Conservation (phyloP, 2,797 vertebrate species). For the Selene dorsalis region DNA sequence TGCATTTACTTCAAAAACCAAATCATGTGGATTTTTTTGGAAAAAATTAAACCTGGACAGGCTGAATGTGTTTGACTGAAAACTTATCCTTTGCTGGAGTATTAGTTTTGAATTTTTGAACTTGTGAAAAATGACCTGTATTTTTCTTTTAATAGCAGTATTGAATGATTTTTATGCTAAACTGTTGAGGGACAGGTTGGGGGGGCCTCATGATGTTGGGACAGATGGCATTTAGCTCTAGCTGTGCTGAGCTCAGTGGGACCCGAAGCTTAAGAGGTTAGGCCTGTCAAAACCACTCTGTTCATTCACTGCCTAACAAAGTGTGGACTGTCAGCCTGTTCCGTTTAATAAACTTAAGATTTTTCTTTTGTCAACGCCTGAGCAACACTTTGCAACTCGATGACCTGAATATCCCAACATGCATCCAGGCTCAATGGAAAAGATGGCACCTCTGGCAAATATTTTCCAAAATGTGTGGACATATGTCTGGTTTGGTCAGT, state of each 20-base stretch:
- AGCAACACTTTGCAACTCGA: slow-evolving; percentile 80
- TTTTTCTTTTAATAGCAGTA: slow-evolving; percentile 54
- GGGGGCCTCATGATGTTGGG: slow-evolving; percentile 88
- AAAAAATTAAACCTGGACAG: slow-evolving; percentile 25
- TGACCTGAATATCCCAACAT: slow-evolving; percentile 81
- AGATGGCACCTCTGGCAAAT: slow-evolving; percentile 62
- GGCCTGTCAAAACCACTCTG: slow-evolving; percentile 98
- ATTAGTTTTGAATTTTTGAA: background rate
- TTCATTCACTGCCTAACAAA: slow-evolving; percentile 96
- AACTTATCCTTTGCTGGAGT: slow-evolving; percentile 4
- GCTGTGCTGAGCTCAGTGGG: slow-evolving; percentile 97
- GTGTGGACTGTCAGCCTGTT: slow-evolving; percentile 91
- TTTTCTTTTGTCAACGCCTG: slow-evolving; percentile 81
- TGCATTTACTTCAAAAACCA: slow-evolving; percentile 14
- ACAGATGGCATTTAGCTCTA: slow-evolving; percentile 98
- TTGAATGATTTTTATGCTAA: slow-evolving; percentile 71
- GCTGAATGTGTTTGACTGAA: slow-evolving; percentile 22
- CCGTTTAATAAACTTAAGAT: slow-evolving; percentile 92
- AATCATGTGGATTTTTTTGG: slow-evolving; percentile 31
- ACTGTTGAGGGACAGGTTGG: slow-evolving; percentile 69
- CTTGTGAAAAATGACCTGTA: slow-evolving; percentile 29
- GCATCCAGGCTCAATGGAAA: slow-evolving; percentile 59
- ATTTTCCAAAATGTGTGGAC: slow-evolving; percentile 53
- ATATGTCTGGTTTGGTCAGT: slow-evolving; percentile 39
- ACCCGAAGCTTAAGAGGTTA: slow-evolving; percentile 96